Base-by-base conservation (phyloP, 2,113 vertebrate genomes). In the Rhea americana region DNA sequence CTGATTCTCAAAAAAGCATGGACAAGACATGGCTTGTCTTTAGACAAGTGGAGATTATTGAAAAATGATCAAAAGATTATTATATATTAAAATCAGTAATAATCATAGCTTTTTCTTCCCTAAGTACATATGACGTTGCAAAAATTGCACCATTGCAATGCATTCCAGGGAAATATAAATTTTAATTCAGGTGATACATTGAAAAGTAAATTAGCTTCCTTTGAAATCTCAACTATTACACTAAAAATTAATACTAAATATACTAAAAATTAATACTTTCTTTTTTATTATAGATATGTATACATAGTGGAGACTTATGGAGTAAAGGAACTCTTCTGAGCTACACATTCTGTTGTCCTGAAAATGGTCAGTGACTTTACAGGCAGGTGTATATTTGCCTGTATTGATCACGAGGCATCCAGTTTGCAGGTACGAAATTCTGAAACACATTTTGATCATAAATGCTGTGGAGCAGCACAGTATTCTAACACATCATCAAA, bases 251-350 rank as follows among this genome's bases (percentile, higher is more conserved):
- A 16, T 16, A 28, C 16, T 43, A 43, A 43, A 43, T 43, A 43
- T 43, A 43, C 41, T 43, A 43, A 43, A 43, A 43, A 43, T 43
- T 43, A 43, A 43, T 43, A 4, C 3, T n/a, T 9, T 56, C 3
- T 59, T 2, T 0, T 8, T 62, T 30, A 32, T 59, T 61, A 2
- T n/a, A 70, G 9, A 2, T 80, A 68, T n/a, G 10, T 20, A 6
- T 41, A 30, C 2, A 11, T 22, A 43, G 1, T 4, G 66, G 4
- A 32, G 8, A 5, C 93, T 70, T 26, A 76, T 62, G 11, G 50
- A 65, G 45, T 28, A 13, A 25, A 79, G 39, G 0, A 21, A 26
- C 2, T 35, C 48, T 11, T 51, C 28, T 73, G 41, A n/a, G 8
- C 3, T 74, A 5, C 41, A 47, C 89, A 71, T 81, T 56, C 13